Evolutionary conservation across 2,113 vertebrate genomes (phyloP), one percentile per base, ranked within the genome.

Genomic region (Orientallactaga bullata): DNA sequence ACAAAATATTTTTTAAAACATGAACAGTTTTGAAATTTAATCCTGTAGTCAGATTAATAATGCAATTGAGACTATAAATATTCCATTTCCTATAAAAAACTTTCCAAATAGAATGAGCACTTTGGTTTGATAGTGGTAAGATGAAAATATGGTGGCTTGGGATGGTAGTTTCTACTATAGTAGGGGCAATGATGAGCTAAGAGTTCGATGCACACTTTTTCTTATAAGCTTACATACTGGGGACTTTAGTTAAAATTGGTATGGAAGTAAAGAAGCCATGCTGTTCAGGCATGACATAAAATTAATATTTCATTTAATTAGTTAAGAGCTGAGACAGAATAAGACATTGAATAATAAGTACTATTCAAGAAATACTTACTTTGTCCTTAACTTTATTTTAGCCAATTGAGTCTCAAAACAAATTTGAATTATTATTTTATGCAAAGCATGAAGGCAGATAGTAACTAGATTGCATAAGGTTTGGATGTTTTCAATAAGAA

Each of bases 21-120:
- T 32, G 84, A 63, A 65, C 51, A 77, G 2, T 68, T 96, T 89
- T 91, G 42, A 72, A 73, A 80, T 30, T 81, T 32, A 77, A 88
- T 81, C 9, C 94, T 76, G 18, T 26, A 11, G 21, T 5, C 28
- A 23, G 21, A 79, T 90, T 94, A 7, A 39, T 51, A 76, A 39
- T 63, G 12, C 87, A 66, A 73, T 47, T 58, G 61, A 91, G 8
- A 63, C 18, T 77, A 58, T 47, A 71, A 11, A 65, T 4, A 72
- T 73, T 79, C 80, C 77, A 55, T 63, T 89, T 80, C 7, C 8
- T 24, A 55, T 37, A 91, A 42, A 37, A 83, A 85, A 61, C 18
- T 39, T 68, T 89, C n/a, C 39, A 26, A 68, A 18, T 63, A 88
- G 79, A 87, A 80, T 66, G 21, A n/a, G 65, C 80, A 86, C 7